Percentiles rank a stretch among this genome's conserved stretches.
Evolutionary conservation across 1,140 invertebrate genomes (phyloP).

Genomic region (Maniola jurtina): DNA sequence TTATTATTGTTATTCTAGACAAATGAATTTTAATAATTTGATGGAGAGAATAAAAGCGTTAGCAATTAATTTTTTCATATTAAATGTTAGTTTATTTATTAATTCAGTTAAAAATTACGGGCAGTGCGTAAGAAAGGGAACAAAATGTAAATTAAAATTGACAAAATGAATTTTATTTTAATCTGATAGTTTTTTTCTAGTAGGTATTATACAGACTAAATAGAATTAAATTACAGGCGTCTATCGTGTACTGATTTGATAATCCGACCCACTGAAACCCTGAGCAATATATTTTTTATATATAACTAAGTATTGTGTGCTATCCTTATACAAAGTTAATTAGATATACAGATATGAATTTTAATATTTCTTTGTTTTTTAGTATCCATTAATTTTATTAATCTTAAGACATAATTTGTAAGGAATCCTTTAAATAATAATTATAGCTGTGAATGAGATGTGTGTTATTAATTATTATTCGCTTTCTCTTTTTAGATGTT

Average conservation of each 20-base stretch:
- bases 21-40: conserved; percentile 30
- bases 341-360: conserved; percentile 64
- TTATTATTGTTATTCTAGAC: conserved; percentile 28
- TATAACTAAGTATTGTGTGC: conserved; percentile 72
- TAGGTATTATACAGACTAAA: conserved; percentile 47
- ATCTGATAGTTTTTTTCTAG: conserved; percentile 40
- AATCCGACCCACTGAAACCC: conserved; percentile 72
- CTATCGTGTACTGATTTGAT: conserved; percentile 68
- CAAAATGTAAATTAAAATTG: conserved; percentile 45
- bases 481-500: conserved; percentile 68
- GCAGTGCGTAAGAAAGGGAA: conserved; percentile 49
- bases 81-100: conserved; percentile 22
- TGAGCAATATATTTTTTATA: conserved; percentile 77
- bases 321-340: conserved; percentile 68
- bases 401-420: conserved; percentile 41
- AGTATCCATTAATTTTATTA: conserved; percentile 58
- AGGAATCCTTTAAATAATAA: conserved; percentile 31
- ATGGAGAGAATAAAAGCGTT: conserved; percentile 32
- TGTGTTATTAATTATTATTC: conserved; percentile 52
- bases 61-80: conserved; percentile 32
- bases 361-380: conserved; percentile 65
- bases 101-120: conserved; percentile 31
- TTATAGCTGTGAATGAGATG: conserved; percentile 50
- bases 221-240: conserved; percentile 54
- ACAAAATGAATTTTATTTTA: conserved; percentile 32